A percentile compares a stretch with the other conserved stretches of the same genome.
Conservation (phyloP, 2,888 invertebrate genomes). For the Hypsopygia costalis region DNA sequence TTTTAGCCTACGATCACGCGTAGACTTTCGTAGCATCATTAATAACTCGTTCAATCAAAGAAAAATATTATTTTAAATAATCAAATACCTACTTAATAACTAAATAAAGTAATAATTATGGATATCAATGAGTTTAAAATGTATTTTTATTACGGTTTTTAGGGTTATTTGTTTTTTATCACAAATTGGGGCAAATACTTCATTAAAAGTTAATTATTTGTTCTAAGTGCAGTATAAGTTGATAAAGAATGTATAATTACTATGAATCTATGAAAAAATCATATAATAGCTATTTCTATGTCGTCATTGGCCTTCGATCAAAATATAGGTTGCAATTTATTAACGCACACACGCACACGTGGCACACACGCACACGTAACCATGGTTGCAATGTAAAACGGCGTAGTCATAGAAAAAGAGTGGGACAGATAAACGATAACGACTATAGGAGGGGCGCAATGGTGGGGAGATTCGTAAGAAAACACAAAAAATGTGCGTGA, state of each 20-base stretch:
- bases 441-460: constrained; percentile 58
- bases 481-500: constrained; percentile 75
- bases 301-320: constrained; percentile 72
- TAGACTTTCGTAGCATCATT: constrained; percentile 32
- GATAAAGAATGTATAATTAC: neutral
- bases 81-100: neutral
- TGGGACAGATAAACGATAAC: constrained; percentile 72
- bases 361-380: constrained; percentile 44
- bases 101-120: neutral
- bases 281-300: constrained; percentile 35
- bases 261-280: constrained; percentile 9
- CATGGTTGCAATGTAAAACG: constrained; percentile 35
- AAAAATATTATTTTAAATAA: neutral
- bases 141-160: neutral
- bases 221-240: neutral
- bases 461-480: constrained; percentile 61
- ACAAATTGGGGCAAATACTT: constrained; percentile 1
- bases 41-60: constrained; percentile 11
- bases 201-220: neutral
- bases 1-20: constrained; percentile 71
- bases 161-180: no score
- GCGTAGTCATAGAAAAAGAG: constrained; percentile 73
- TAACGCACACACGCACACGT: constrained; percentile 53
- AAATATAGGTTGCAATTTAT: constrained; percentile 77
- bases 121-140: neutral